Percentiles rank a stretch among this genome's conserved stretches.
phyloP scores from a whole-genome alignment of 1,140 invertebrate species.

The Agrilus planipennis region DNA sequence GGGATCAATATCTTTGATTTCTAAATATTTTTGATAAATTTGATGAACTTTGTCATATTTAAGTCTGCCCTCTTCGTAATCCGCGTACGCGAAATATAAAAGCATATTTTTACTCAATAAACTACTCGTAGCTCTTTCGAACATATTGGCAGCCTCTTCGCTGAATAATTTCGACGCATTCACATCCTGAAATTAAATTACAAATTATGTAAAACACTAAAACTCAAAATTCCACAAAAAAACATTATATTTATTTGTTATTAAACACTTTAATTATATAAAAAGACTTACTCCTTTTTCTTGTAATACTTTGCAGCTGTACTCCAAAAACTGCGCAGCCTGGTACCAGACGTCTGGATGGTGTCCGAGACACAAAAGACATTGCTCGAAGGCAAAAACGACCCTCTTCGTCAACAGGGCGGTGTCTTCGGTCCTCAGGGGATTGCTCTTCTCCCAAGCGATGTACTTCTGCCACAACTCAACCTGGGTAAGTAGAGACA shows the following conservation, averaged over 20 bases:
- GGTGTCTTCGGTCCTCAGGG: constrained; percentile 89
- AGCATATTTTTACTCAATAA: constrained; percentile 86
- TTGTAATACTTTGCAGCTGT: constrained; percentile 79
- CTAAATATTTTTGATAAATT: constrained; percentile 88
- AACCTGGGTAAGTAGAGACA: constrained; percentile 46
- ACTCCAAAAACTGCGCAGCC: constrained; percentile 90
- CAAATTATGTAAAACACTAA: background rate
- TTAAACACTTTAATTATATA: background rate
- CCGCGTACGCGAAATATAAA: constrained; percentile 95
- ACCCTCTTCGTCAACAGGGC: constrained; percentile 84
- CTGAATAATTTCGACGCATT: constrained; percentile 83
- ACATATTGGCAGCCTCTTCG: constrained; percentile 87
- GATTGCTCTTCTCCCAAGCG: constrained; percentile 93
- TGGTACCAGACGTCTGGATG: constrained; percentile 99
- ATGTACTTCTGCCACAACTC: constrained; percentile 99
- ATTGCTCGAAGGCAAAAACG: constrained; percentile 98
- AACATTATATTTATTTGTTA: background rate
- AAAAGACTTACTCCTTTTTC: constrained; percentile 75
- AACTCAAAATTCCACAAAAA: no score
- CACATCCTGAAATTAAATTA: constrained; percentile 56
- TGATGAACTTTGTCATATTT: constrained; percentile 96
- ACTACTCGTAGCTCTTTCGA: constrained; percentile 81
- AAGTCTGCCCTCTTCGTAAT: constrained; percentile 94
- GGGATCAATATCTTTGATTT: constrained; percentile 83
- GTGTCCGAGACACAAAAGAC: constrained; percentile 89